Conservation (phyloP, 2,113 vertebrate genomes). For the Panthera leo region DNA sequence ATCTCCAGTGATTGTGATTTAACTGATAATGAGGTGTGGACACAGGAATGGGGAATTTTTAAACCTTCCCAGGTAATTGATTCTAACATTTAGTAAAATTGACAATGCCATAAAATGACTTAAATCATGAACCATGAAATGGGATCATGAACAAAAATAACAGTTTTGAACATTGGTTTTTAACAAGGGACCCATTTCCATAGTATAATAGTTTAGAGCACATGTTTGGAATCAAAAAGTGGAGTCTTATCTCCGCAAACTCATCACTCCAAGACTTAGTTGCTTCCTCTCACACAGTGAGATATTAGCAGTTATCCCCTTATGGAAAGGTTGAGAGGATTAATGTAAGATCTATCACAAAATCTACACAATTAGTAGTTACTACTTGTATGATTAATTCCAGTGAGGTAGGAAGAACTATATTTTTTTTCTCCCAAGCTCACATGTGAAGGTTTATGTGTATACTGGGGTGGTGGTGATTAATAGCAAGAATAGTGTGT, state of each 20-base stretch:
- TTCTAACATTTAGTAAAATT: not conserved
- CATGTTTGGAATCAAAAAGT: not conserved
- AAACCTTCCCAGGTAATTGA: not conserved
- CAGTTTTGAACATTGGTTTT: not conserved
- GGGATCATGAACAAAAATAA: not conserved
- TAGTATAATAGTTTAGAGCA: not conserved
- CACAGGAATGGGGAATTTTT: not conserved
- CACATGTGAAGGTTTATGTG: accelerated
- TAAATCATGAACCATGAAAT: not conserved
- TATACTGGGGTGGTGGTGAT: no score
- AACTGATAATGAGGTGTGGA: not conserved
- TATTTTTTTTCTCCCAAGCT: not conserved
- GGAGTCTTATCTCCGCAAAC: not conserved
- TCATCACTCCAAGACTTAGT: not conserved
- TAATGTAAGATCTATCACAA: not conserved
- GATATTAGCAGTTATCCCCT: not conserved
- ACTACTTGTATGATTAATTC: not conserved
- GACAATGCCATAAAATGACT: not conserved
- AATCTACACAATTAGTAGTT: not conserved
- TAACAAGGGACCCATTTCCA: not conserved
- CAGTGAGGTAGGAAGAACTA: not conserved
- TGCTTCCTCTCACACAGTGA: not conserved
- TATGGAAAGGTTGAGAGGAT: not conserved
- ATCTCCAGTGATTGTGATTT: not conserved
- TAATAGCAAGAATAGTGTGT: not conserved